Base-by-base conservation (phyloP, 2,113 vertebrate genomes). In the Phyllopteryx taeniolatus region DNA sequence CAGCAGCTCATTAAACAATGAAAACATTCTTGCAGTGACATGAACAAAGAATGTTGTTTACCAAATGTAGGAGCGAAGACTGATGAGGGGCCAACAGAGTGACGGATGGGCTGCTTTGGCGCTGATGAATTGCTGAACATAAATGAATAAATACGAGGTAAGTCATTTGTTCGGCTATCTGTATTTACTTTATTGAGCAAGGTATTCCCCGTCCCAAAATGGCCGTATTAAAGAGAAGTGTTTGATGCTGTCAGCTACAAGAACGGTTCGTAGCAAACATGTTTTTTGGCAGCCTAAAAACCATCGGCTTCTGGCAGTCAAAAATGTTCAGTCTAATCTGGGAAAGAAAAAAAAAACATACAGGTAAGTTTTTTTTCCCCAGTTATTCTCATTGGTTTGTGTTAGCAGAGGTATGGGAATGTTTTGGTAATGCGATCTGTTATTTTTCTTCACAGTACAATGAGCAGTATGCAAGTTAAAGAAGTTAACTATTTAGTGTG, bases 31-130 rank as follows among this genome's bases (percentile, higher is more conserved):
- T 63, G 9, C 14, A 33, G 6, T 46, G 2, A 13, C 43, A 54
- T 68, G 64, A 51, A 33, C 4, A 13, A 62, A 77, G 17, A 70
- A 82, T 61, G 0, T 67, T 78, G 20, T 72, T 86, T 87, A 90
- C 87, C 88, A 82, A 88, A 69, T 75, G 88, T 75, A 63, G 86
- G 83, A 68, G 79, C 43, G 22, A 79, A 77, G 35, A 60, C 51
- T 22, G 74, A 22, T 43, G 81, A 65, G 15, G 81, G 53, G 54
- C 61, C 78, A 67, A 62, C 54, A 54, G 85, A 73, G 31, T n/a
- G 76, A 73, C 63, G 77, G 75, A 73, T 66, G 11, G 82, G 85
- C 71, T 84, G 84, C 73, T 80, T 85, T 47, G 79, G 65, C 68
- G 76, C 70, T 65, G 79, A 68, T 63, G 67, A 73, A 59, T 33